These are phyloP conservation scores for Dasyurus viverrinus DNA, from an alignment of 2,113 vertebrate genomes.

Conservation along the genomic window DNA sequence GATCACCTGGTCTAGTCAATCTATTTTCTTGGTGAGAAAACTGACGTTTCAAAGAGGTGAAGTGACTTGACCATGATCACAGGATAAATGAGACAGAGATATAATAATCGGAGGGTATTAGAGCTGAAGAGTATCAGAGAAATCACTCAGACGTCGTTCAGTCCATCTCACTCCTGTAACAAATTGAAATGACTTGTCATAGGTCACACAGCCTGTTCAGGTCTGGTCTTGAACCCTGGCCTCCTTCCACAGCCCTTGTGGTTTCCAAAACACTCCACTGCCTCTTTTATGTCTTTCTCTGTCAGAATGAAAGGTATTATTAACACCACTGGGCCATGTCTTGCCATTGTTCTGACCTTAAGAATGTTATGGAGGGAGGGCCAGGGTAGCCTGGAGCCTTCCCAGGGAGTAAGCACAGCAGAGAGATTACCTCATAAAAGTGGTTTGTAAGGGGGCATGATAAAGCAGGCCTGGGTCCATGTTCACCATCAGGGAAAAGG, in stretches of 20 bases:
- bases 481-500: not conserved
- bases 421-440: not conserved
- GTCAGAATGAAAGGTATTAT: slow-evolving; percentile 24
- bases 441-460: not conserved
- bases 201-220: not conserved
- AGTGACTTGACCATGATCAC: not conserved
- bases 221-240: not conserved
- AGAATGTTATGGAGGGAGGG: not conserved
- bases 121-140: not conserved
- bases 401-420: not conserved
- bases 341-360: not conserved
- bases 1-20: not conserved
- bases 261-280: not conserved
- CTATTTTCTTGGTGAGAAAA: not conserved
- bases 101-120: not conserved
- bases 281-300: slow-evolving; percentile 10
- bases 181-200: not conserved
- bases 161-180: not conserved
- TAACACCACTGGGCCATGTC: not conserved
- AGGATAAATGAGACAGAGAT: not conserved
- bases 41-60: not conserved
- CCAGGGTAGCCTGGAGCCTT: not conserved
- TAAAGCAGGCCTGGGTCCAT: not conserved
- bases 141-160: not conserved
- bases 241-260: not conserved